Evolutionary conservation across 37 sponge, comb jelly and placozoan species (phyloP).

Genomic region (Cladorhizidae sp.): DNA sequence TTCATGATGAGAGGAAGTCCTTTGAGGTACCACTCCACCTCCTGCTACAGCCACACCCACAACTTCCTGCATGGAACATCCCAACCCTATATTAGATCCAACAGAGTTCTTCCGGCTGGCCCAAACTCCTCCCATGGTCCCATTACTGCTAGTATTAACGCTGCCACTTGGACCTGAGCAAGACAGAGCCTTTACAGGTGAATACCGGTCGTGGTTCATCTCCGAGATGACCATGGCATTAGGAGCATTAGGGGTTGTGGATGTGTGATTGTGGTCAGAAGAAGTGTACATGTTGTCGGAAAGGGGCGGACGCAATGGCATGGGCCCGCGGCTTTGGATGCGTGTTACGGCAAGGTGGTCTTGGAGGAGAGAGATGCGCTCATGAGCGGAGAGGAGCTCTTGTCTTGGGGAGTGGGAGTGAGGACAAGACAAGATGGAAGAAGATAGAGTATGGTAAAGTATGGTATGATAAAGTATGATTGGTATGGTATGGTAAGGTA

Average conservation of each 20-base stretch:
- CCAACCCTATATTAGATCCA: too few species aligned
- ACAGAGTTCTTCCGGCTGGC: too few species aligned
- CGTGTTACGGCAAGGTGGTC: constrained; percentile 49
- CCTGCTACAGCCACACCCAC: neutral
- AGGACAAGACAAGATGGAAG: neutral
- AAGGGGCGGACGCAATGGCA: neutral
- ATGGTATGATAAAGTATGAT: too few species aligned
- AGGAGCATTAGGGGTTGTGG: too few species aligned
- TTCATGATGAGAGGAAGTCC: neutral
- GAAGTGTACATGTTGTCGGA: neutral
- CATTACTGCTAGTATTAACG: too few species aligned
- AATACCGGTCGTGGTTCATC: neutral
- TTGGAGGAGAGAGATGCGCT: constrained; percentile 46
- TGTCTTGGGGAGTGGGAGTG: constrained; percentile 7
- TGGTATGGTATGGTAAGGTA: too few species aligned
- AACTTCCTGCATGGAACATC: too few species aligned
- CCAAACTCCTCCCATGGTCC: too few species aligned
- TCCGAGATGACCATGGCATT: neutral
- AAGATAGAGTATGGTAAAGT: neutral
- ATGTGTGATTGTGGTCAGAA: too few species aligned
- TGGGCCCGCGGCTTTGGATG: constrained; percentile 13
- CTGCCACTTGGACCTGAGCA: neutral
- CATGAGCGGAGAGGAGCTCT: constrained; percentile 48
- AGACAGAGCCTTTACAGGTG: neutral
- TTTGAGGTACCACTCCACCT: neutral